Conservation (phyloP, 2,888 invertebrate genomes). For the Harpalus rufipes region DNA sequence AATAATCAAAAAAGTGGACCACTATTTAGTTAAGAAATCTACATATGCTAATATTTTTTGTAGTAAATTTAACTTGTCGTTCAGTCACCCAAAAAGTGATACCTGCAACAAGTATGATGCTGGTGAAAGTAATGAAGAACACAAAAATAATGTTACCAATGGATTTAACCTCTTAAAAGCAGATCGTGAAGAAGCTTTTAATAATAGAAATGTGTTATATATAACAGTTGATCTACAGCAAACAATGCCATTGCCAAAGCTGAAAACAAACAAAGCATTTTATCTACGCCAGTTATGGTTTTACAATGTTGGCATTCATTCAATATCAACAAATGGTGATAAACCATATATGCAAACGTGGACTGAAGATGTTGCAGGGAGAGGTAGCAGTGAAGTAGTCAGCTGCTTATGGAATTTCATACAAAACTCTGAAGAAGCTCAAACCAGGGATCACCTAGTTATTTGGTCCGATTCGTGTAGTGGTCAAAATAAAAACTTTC, state of each 20-base stretch:
- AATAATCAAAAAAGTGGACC: constrained; percentile 19
- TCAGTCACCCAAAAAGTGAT: constrained; percentile 18
- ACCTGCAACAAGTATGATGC: not conserved
- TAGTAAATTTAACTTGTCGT: constrained; percentile 41
- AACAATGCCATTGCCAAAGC: constrained; percentile 15
- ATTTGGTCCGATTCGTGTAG: constrained; percentile 54
- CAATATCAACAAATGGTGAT: constrained; percentile 39
- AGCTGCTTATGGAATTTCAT: constrained; percentile 25
- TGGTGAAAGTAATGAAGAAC: not conserved
- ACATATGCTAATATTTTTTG: constrained; percentile 31
- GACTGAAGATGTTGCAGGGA: constrained; percentile 47
- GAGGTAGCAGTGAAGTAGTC: constrained; percentile 22
- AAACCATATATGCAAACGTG: constrained; percentile 54
- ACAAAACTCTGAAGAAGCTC: constrained; percentile 35
- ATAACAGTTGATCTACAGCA: constrained; percentile 46
- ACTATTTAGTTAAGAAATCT: constrained; percentile 47
- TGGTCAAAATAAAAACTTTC: constrained; percentile 70
- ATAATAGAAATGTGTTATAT: constrained; percentile 24
- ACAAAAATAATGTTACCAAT: not conserved
- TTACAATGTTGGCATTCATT: constrained; percentile 49
- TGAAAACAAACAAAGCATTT: constrained; percentile 44
- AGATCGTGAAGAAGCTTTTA: not conserved
- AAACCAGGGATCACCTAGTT: constrained; percentile 45
- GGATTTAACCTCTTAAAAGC: not conserved
- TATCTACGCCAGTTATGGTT: constrained; percentile 58